Conservation (phyloP, 2,113 vertebrate species). For the Paramisgurnus dabryanus region DNA sequence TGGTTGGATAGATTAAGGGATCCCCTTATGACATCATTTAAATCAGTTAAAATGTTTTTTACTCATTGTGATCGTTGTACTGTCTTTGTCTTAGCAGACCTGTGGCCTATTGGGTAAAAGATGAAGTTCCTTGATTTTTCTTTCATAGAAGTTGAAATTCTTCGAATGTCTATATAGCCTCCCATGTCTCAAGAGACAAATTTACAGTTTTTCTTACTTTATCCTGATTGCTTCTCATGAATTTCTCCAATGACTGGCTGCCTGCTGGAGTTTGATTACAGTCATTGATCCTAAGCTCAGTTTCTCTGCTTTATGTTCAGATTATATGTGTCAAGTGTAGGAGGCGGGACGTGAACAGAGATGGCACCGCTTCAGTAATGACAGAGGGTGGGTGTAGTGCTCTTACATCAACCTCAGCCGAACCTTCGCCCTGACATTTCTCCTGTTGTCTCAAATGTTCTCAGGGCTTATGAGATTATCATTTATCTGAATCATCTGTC, state of each 20-base stretch:
- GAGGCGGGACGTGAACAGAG: background rate
- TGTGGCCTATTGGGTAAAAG: too few relatives aligned
- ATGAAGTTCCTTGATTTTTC: too few relatives aligned
- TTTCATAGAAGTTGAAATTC: too few relatives aligned
- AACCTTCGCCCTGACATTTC: background rate
- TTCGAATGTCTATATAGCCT: too few relatives aligned
- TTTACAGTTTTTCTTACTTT: too few relatives aligned
- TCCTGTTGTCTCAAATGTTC: background rate
- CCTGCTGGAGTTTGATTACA: background rate
- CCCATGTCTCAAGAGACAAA: too few relatives aligned
- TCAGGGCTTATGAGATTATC: conserved; percentile 10
- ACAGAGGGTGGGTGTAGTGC: background rate
- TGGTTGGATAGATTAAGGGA: too few relatives aligned
- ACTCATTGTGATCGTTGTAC: too few relatives aligned
- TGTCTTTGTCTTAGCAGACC: too few relatives aligned
- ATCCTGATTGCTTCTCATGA: background rate
- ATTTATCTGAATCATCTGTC: conserved; percentile 12
- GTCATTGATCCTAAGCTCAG: background rate
- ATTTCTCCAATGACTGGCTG: background rate
- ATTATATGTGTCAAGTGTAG: background rate
- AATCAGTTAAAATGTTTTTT: too few relatives aligned
- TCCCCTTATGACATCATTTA: too few relatives aligned
- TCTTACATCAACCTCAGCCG: conserved; percentile 10
- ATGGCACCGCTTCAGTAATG: background rate
- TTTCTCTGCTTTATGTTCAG: background rate